These are phyloP conservation scores for Conger conger DNA, from an alignment of 2,113 vertebrate species.

Conservation along the genomic window DNA sequence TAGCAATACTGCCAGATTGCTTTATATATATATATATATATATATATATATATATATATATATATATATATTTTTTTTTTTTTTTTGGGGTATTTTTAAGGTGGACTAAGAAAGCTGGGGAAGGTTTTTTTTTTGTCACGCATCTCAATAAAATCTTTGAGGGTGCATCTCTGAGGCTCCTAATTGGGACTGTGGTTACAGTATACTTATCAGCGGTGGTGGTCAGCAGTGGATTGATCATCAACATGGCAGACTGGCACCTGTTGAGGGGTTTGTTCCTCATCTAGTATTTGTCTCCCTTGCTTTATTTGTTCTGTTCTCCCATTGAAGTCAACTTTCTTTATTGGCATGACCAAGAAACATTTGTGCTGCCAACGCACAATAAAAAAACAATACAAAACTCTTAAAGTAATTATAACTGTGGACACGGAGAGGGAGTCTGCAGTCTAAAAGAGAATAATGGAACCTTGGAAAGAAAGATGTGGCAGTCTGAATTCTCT, in stretches of 20 bases:
- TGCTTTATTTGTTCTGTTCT: neutral
- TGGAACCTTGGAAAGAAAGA: neutral
- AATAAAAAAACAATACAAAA: neutral
- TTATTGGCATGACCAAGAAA: neutral
- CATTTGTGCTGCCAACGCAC: neutral
- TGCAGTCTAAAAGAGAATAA: neutral
- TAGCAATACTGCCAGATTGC: constrained; percentile 39
- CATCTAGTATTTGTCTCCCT: neutral
- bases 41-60: too few relatives aligned
- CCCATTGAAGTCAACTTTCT: neutral
- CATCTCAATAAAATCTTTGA: neutral
- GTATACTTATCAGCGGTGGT: neutral
- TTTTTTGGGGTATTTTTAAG: constrained; percentile 27
- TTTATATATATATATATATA: too few relatives aligned
- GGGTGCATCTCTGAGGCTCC: neutral
- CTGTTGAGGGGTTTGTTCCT: neutral
- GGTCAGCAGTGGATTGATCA: neutral
- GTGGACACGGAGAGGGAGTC: neutral
- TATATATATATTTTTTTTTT: too few relatives aligned
- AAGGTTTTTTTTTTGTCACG: neutral
- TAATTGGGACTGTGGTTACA: too few relatives aligned
- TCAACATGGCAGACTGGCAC: neutral
- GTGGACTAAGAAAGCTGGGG: constrained; percentile 24
- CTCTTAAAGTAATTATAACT: neutral
- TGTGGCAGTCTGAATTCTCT: neutral